Evolutionary conservation across 1,140 invertebrate species (phyloP).

Genomic region (Oedothorax gibbosus): DNA sequence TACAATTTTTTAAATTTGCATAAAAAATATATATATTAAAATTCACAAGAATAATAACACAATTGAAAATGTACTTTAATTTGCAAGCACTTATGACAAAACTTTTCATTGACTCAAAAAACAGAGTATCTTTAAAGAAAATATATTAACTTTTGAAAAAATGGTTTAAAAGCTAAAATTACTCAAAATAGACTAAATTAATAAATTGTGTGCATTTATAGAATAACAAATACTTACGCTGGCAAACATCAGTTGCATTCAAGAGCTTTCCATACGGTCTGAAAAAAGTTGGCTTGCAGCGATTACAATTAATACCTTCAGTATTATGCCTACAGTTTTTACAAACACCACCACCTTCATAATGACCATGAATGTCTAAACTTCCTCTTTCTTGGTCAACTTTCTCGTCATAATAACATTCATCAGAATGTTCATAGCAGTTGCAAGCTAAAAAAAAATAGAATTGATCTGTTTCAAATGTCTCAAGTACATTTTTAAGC

Average conservation of each 20-base stretch:
- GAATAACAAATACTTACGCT: slow-evolving; percentile 75
- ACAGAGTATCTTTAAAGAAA: no score
- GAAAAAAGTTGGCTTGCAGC: slow-evolving; percentile 88
- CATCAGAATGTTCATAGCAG: slow-evolving; percentile 91
- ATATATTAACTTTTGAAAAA: no score
- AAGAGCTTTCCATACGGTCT: slow-evolving; percentile 82
- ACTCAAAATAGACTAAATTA: no score
- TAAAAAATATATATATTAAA: no score
- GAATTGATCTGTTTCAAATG: not conserved
- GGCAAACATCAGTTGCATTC: slow-evolving; percentile 92
- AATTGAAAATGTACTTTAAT: no score
- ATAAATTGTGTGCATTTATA: no score
- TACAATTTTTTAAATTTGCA: no score
- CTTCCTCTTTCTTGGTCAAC: slow-evolving; percentile 83
- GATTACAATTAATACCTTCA: slow-evolving; percentile 96
- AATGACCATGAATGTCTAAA: slow-evolving; percentile 90
- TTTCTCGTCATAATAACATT: slow-evolving; percentile 89
- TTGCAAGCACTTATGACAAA: no score
- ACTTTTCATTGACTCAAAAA: no score
- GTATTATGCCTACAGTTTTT: slow-evolving; percentile 93
- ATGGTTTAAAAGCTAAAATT: not conserved
- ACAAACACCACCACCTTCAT: slow-evolving; percentile 93
- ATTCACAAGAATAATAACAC: no score
- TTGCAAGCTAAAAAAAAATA: slow-evolving; percentile 84
- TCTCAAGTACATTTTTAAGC: not conserved